Evolutionary conservation across 1,140 invertebrate species (phyloP), one percentile per base, ranked within the genome.

Genomic region (Micrasema longulum): DNA sequence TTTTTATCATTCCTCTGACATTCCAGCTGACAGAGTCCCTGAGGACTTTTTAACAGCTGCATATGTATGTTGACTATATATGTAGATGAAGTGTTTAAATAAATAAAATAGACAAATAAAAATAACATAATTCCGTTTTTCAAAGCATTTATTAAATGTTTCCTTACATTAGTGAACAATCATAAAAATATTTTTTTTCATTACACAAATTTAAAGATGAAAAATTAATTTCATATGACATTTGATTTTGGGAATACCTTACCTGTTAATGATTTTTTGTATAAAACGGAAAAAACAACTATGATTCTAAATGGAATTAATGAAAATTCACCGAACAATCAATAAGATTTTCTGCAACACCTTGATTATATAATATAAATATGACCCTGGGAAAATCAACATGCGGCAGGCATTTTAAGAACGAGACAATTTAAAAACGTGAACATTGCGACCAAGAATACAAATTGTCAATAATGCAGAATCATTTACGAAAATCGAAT

Each of bases 361-460:
- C 31, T 14, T 38, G 26, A 14, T 53, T 53, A 53, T 23, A 23
- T 5, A 36, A 35, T 38, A 14, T 35, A 57, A 4, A 57, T 14
- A 12, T 57, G 1, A 22, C 18, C 3, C 22, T 14, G 41, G 18
- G 9, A 11, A 63, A 63, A 63, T 10, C 41, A 12, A 11, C 36
- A n/a, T 22, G n/a, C n/a, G n/a, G 38, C 41, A 63, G 20, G 36
- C 41, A 43, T 63, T 43, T 41, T 43, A 41, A 22, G 9, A 63
- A 63, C 36, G 57, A 63, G 41, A 63, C 41, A 63, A 63, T 63
- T 43, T 63, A 4, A 45, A 63, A 63, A 43, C 22, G 22, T 11
- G 5, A 18, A 38, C 41, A 14, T 11, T 12, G n/a, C 36, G 12
- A 63, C 4, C 26, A n/a, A n/a, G 14, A 41, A 63, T 43, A 22